A percentile compares a stretch with the other conserved stretches of the same genome.
These are phyloP conservation scores for Dicrostonyx torquatus DNA, from an alignment of 2,797 vertebrate species.

Conservation along the genomic window DNA sequence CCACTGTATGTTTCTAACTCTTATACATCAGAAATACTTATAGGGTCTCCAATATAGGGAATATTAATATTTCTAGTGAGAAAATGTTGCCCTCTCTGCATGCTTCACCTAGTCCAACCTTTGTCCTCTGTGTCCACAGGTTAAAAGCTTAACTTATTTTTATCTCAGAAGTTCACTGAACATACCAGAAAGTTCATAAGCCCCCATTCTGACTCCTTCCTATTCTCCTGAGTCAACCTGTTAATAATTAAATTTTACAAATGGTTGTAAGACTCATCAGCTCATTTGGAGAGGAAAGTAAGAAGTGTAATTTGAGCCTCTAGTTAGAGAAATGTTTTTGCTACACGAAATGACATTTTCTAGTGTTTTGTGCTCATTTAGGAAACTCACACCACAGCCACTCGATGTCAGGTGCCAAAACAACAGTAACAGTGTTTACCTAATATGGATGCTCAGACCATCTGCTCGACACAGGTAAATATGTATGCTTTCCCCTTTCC, in stretches of 20 bases:
- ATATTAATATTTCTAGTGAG: not conserved
- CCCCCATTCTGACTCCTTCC: not conserved
- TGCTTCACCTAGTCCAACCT: not conserved
- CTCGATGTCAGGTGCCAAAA: slow-evolving; percentile 32
- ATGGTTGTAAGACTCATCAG: not conserved
- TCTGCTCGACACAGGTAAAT: slow-evolving; percentile 27
- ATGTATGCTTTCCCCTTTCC: slow-evolving; percentile 3
- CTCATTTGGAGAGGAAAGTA: slow-evolving; percentile 24
- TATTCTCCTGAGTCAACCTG: not conserved
- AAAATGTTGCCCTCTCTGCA: not conserved
- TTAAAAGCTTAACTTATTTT: slow-evolving; percentile 20
- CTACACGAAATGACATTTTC: not conserved
- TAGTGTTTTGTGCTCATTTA: not conserved
- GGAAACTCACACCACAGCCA: not conserved
- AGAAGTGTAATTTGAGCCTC: not conserved
- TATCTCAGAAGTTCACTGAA: not conserved
- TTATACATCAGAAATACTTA: not conserved
- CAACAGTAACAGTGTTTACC: slow-evolving; percentile 43
- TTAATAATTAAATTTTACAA: slow-evolving; percentile 18
- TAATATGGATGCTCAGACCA: not conserved
- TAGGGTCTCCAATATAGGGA: not conserved
- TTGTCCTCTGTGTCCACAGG: not conserved
- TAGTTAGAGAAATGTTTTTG: slow-evolving; percentile 4
- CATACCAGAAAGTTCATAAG: not conserved
- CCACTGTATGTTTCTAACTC: not conserved